These are phyloP conservation scores for Leptopilina syphax DNA, from an alignment of 2,888 invertebrate species.

Conservation along the genomic window DNA sequence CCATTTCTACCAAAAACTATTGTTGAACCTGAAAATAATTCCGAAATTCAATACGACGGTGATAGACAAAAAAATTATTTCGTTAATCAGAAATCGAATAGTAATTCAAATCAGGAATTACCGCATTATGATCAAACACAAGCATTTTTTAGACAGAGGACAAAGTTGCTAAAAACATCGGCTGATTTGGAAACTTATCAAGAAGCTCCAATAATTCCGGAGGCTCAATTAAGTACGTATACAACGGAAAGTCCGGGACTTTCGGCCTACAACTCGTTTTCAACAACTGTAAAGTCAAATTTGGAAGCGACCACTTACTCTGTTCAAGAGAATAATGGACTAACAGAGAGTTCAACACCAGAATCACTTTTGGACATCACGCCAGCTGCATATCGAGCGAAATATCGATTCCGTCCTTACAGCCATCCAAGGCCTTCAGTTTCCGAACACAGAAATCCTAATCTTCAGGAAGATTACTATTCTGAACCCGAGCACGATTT, in stretches of 20 bases:
- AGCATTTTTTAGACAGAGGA: slow-evolving; percentile 67
- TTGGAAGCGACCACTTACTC: slow-evolving; percentile 41
- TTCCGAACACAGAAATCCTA: slow-evolving; percentile 43
- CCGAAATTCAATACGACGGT: slow-evolving; percentile 6
- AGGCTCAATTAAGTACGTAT: slow-evolving; percentile 51
- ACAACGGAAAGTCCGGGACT: slow-evolving; percentile 47
- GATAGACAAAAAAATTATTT: not conserved
- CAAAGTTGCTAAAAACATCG: slow-evolving; percentile 66
- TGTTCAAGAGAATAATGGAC: slow-evolving; percentile 41
- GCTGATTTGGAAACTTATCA: slow-evolving; percentile 55
- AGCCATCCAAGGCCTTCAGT: slow-evolving; percentile 34
- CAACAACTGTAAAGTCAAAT: slow-evolving; percentile 50
- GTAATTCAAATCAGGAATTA: slow-evolving; percentile 20
- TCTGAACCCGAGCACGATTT: slow-evolving; percentile 25
- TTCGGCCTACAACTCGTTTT: slow-evolving; percentile 45
- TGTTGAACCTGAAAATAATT: slow-evolving; percentile 62
- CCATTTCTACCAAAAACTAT: slow-evolving; percentile 72
- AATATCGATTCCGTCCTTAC: slow-evolving; percentile 35
- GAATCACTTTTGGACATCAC: slow-evolving; percentile 49
- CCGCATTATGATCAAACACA: slow-evolving; percentile 41
- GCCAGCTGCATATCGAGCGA: slow-evolving; percentile 36
- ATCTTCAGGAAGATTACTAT: not conserved
- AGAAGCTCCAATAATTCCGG: slow-evolving; percentile 53
- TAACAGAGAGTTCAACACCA: slow-evolving; percentile 45
- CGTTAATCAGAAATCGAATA: not conserved